phyloP scores from a whole-genome alignment of 2,113 vertebrate genomes.

The Takifugu bimaculatus region DNA sequence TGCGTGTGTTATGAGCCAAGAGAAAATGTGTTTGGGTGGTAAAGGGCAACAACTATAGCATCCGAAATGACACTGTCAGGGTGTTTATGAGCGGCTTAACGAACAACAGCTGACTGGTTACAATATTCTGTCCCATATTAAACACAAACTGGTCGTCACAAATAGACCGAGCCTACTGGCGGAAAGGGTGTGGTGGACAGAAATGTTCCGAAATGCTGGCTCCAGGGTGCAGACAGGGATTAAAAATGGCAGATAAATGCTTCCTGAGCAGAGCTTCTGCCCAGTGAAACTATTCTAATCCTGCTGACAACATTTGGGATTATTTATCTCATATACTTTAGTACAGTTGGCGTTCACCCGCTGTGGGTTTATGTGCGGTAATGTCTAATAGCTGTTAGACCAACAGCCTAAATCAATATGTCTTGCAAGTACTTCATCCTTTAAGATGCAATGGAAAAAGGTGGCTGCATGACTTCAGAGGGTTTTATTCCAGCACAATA shows the following conservation, averaged over 20 bases:
- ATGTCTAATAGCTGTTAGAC: not conserved
- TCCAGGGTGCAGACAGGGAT: not conserved
- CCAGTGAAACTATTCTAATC: not conserved
- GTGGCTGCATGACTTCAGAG: too few relatives aligned
- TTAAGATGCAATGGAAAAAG: too few relatives aligned
- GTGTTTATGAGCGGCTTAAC: not conserved
- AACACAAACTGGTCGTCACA: not conserved
- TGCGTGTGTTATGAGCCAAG: not conserved
- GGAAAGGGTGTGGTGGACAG: not conserved
- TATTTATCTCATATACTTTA: not conserved
- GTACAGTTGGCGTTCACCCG: not conserved
- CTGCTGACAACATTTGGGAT: not conserved
- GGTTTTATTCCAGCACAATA: too few relatives aligned
- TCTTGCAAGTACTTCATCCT: constrained; percentile 20
- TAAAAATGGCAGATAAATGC: not conserved
- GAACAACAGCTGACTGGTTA: not conserved
- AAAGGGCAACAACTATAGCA: not conserved
- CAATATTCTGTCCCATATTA: not conserved
- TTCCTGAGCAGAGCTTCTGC: not conserved
- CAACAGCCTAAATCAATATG: constrained; percentile 19
- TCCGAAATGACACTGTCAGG: not conserved
- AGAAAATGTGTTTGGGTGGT: not conserved
- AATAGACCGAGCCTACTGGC: not conserved
- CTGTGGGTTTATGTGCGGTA: constrained; percentile 4
- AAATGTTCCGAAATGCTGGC: not conserved